Conservation (phyloP, 2,113 vertebrate species). For the Ictalurus punctatus region DNA sequence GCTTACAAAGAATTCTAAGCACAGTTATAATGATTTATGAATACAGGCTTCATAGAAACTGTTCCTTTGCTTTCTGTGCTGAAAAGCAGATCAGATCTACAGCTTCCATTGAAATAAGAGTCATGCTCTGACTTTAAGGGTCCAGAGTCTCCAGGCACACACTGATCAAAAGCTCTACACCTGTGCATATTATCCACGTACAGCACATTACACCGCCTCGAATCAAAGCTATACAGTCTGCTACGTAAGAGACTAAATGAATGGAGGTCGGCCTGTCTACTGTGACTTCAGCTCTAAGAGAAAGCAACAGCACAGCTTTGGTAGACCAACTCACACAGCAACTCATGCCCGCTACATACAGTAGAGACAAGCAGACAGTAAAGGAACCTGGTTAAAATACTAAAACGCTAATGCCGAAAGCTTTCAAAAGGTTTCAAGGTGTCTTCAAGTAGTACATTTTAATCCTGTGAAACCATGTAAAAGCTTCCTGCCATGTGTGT, state of each 20-base stretch:
- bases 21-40: background rate
- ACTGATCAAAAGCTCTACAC: constrained; percentile 49
- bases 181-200: constrained; percentile 46
- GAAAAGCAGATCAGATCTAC: constrained; percentile 42
- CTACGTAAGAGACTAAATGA: background rate
- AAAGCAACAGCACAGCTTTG: constrained; percentile 48
- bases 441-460: background rate
- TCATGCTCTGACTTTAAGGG: constrained; percentile 44
- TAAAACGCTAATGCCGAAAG: constrained; percentile 31
- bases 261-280: background rate
- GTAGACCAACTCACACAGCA: constrained; percentile 39
- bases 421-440: constrained; percentile 52
- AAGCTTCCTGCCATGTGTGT: constrained; percentile 31
- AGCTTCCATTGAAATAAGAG: constrained; percentile 43
- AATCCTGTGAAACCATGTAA: constrained; percentile 44
- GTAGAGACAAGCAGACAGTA: constrained; percentile 39
- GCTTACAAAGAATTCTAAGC: background rate
- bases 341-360: constrained; percentile 27
- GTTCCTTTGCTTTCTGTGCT: background rate
- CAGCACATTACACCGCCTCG: constrained; percentile 41
- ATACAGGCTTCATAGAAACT: background rate
- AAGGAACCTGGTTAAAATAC: constrained; percentile 40
- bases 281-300: constrained; percentile 17
- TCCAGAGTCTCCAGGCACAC: constrained; percentile 44
- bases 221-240: constrained; percentile 25